Evolutionary conservation across 2,888 invertebrate species (phyloP).

Genomic region (Prosopocoilus inquinatus): DNA sequence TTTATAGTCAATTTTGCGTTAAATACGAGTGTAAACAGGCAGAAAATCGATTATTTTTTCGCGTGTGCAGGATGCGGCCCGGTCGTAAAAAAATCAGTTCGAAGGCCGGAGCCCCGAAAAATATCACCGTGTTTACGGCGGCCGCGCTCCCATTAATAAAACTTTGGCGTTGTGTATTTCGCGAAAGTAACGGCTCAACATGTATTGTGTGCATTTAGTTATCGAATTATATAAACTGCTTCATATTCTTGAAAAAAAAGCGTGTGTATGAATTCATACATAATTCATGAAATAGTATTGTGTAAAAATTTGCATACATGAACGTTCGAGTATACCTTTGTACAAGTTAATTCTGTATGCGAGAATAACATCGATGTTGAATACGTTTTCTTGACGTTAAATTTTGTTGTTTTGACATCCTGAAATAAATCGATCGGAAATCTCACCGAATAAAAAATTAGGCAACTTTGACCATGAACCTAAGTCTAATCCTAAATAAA

Average conservation of each 20-base stretch:
- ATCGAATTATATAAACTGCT: constrained; percentile 5
- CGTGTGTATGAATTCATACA: constrained; percentile 7
- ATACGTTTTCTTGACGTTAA: too few species aligned
- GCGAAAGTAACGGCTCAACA: constrained; percentile 12
- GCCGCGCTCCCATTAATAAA: constrained; percentile 8
- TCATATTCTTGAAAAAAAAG: constrained; percentile 2
- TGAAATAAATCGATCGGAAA: constrained; percentile 6
- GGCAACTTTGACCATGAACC: background rate
- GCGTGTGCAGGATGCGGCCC: too few species aligned
- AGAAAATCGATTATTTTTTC: too few species aligned
- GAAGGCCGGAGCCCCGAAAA: too few species aligned
- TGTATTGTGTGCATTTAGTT: constrained; percentile 8
- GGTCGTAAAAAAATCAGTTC: too few species aligned
- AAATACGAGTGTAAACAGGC: too few species aligned
- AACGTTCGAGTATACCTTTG: constrained; percentile 9
- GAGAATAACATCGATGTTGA: background rate
- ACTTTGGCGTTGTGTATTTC: constrained; percentile 12
- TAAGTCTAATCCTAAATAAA: too few species aligned
- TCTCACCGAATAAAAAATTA: background rate
- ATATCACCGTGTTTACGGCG: too few species aligned
- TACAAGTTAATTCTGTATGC: constrained; percentile 7
- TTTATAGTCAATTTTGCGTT: too few species aligned
- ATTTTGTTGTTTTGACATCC: too few species aligned
- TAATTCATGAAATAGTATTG: constrained; percentile 16
- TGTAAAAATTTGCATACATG: constrained; percentile 15